Conservation (phyloP, 2,888 invertebrate genomes). For the Apamea anceps region DNA sequence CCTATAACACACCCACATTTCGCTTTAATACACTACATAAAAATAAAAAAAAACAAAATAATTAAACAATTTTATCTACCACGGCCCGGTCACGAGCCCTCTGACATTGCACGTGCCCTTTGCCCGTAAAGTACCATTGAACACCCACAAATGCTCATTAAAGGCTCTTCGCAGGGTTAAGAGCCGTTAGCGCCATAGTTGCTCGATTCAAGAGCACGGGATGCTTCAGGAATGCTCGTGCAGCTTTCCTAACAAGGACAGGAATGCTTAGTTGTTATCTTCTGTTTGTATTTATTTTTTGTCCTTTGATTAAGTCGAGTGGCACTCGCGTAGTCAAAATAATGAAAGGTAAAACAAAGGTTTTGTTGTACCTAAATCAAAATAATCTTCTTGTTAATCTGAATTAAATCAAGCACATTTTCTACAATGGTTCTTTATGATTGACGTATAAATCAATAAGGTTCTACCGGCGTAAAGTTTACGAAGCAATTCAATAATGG, state of each 20-base stretch:
- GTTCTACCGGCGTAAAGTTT: neutral
- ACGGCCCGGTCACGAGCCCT: constrained; percentile 28
- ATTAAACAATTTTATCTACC: neutral
- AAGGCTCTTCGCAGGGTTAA: constrained; percentile 52
- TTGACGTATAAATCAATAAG: neutral
- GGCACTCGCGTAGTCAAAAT: neutral
- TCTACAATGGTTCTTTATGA: neutral
- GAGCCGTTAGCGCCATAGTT: constrained; percentile 55
- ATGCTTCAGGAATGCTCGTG: constrained; percentile 37
- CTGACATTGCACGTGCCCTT: constrained; percentile 48
- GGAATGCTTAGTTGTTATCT: constrained; percentile 7
- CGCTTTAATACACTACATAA: neutral
- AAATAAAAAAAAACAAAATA: constrained; percentile 6
- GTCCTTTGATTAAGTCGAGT: constrained; percentile 29
- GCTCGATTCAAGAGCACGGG: constrained; percentile 55
- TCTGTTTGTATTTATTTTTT: constrained; percentile 29
- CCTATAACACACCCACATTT: too few species aligned
- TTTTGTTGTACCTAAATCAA: neutral
- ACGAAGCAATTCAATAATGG: neutral
- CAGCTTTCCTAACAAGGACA: constrained; percentile 39
- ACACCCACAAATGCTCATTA: constrained; percentile 64
- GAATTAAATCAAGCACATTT: neutral
- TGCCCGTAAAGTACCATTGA: constrained; percentile 50
- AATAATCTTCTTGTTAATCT: neutral
- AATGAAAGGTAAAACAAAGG: constrained; percentile 3